phyloP scores from a whole-genome alignment of 2,888 invertebrate species.

The Rhamnusium bicolor region DNA sequence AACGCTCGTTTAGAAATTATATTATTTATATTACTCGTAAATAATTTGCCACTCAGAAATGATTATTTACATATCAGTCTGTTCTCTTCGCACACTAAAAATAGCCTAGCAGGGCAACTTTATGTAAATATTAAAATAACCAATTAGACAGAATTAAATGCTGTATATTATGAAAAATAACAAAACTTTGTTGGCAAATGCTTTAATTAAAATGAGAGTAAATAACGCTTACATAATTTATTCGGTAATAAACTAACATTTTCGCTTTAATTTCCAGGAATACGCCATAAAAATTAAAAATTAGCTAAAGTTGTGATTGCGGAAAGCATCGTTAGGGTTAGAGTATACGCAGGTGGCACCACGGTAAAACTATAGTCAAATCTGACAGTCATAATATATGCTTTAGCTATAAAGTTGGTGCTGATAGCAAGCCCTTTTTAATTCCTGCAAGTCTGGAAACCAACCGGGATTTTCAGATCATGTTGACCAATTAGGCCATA shows the following conservation, averaged over 20 bases:
- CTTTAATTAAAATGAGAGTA: constrained; percentile 26
- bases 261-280: constrained; percentile 25
- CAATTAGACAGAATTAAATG: neutral
- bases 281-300: constrained; percentile 32
- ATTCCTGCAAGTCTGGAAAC: neutral
- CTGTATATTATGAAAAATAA: constrained; percentile 7
- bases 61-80: neutral
- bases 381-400: constrained; percentile 26
- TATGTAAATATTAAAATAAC: neutral
- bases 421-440: constrained; percentile 15
- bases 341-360: constrained; percentile 29
- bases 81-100: neutral
- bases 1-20: neutral
- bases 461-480: neutral
- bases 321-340: constrained; percentile 20
- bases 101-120: neutral
- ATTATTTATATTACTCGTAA: neutral
- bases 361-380: constrained; percentile 26
- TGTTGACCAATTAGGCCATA: neutral
- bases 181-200: constrained; percentile 18
- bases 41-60: neutral
- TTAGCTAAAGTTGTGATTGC: constrained; percentile 28
- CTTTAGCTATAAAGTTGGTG: constrained; percentile 20
- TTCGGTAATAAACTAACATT: constrained; percentile 28
- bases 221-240: constrained; percentile 31